Base-by-base conservation (phyloP, 2,888 invertebrate species). In the Polia nebulosa region DNA sequence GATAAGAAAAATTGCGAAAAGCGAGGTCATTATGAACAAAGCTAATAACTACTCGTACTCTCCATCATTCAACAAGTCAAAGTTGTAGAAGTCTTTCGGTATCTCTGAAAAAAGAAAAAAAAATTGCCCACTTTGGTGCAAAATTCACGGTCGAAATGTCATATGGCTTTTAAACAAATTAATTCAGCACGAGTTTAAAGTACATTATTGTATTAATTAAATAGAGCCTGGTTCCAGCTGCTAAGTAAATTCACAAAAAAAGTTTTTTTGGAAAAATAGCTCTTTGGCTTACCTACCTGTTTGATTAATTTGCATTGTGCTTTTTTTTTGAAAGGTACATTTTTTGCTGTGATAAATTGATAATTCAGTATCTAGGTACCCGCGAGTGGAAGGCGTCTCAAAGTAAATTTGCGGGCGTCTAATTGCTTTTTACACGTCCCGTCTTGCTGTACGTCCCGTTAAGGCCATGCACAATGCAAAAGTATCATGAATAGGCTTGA, bases 341-440 rank as follows among this genome's bases (percentile, higher is more conserved):
- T 52, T 22, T 20, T n/a, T 22, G n/a, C 25, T 47, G 20, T 47
- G 41, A 39, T 71, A 59, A n/a, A 36, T 36, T 5, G 29, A 7
- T 29, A 36, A 15, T 52, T 32, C 9, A 17, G 20, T 20, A 25
- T 4, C 29, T n/a, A 22, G 20, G 34, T 11, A 22, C 6, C 15
- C 22, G 29, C 45, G 29, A 27, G 51, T 45, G 13, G 20, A 27
- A 45, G 39, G 11, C 13, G 44, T 51, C 13, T 20, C 1, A 51
- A 68, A 63, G 36, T 53, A 49, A 52, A 67, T 62, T 44, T 25
- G 41, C 47, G 27, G 47, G 67, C 39, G 56, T 45, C 49, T 63
- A 67, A 80, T 68, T 76, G 13, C 57, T 56, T 67, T 47, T 20
- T n/a, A n/a, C n/a, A n/a, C n/a, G n/a, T n/a, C n/a, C n/a, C n/a